These are phyloP conservation scores for Stegodyphus dumicola DNA, from an alignment of 1,140 invertebrate genomes.

Conservation along the genomic window DNA sequence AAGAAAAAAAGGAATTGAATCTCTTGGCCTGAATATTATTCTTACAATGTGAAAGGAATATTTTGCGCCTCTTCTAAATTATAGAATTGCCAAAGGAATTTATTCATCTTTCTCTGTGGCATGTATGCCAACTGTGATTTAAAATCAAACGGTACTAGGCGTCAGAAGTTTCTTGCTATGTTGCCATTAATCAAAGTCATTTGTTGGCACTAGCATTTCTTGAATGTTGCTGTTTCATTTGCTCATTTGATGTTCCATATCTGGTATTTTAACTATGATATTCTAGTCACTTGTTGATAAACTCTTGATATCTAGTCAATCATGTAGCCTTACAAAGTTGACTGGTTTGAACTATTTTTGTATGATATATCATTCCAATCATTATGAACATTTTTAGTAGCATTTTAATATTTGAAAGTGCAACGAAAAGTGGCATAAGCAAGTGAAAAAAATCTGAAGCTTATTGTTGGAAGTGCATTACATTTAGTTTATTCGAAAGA, in stretches of 20 bases:
- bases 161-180: slow-evolving; percentile 21
- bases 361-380: slow-evolving; percentile 17
- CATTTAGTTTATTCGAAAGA: neutral
- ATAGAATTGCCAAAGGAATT: slow-evolving; percentile 34
- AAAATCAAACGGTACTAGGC: slow-evolving; percentile 40
- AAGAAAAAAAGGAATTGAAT: slow-evolving; percentile 50
- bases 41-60: neutral
- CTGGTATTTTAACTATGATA: slow-evolving; percentile 44
- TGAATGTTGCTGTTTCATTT: slow-evolving; percentile 33
- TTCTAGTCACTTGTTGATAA: slow-evolving; percentile 50
- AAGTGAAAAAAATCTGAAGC: neutral
- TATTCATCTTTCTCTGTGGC: slow-evolving; percentile 12
- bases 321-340: slow-evolving; percentile 40
- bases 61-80: slow-evolving; percentile 2
- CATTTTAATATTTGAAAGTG: neutral
- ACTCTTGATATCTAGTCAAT: slow-evolving; percentile 48
- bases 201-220: slow-evolving; percentile 40
- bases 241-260: slow-evolving; percentile 49
- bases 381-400: neutral
- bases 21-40: neutral
- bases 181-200: slow-evolving; percentile 59
- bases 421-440: neutral
- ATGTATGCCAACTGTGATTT: slow-evolving; percentile 37
- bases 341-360: slow-evolving; percentile 16
- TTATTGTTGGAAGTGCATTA: too few species aligned